Conservation (phyloP, 2,888 invertebrate species). For the Amorpha juglandis region DNA sequence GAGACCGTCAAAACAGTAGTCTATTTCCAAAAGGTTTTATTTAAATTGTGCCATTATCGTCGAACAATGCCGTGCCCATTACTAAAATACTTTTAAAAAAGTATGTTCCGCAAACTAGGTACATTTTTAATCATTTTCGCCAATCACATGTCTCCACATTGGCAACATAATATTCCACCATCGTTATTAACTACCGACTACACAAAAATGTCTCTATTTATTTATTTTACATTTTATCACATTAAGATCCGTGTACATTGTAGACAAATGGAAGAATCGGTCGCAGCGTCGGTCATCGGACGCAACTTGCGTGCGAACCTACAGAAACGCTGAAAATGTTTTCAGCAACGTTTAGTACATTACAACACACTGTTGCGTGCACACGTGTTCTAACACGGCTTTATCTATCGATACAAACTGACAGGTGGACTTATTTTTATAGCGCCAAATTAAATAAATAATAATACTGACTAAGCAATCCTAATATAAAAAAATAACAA, state of each 20-base stretch:
- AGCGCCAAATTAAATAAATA: constrained; percentile 2
- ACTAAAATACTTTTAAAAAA: no score
- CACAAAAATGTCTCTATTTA: constrained; percentile 23
- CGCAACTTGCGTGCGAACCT: not conserved
- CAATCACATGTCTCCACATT: no score
- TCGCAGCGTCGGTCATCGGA: constrained; percentile 26
- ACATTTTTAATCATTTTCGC: no score
- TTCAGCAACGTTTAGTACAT: constrained; percentile 26
- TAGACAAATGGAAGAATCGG: constrained; percentile 31
- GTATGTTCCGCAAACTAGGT: no score
- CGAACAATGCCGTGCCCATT: no score
- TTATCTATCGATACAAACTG: constrained; percentile 20
- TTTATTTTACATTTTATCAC: constrained; percentile 25
- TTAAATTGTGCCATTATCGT: no score
- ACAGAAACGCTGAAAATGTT: constrained; percentile 22
- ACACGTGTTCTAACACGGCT: constrained; percentile 17
- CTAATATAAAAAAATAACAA: not conserved
- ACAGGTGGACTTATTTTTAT: not conserved
- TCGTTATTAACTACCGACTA: not conserved
- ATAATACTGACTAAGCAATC: not conserved
- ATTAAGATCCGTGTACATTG: constrained; percentile 23
- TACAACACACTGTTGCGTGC: constrained; percentile 16
- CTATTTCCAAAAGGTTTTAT: no score
- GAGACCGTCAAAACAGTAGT: no score
- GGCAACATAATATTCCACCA: not conserved